Conservation (phyloP, 2,797 vertebrate species). For the Gallinago solitaria region DNA sequence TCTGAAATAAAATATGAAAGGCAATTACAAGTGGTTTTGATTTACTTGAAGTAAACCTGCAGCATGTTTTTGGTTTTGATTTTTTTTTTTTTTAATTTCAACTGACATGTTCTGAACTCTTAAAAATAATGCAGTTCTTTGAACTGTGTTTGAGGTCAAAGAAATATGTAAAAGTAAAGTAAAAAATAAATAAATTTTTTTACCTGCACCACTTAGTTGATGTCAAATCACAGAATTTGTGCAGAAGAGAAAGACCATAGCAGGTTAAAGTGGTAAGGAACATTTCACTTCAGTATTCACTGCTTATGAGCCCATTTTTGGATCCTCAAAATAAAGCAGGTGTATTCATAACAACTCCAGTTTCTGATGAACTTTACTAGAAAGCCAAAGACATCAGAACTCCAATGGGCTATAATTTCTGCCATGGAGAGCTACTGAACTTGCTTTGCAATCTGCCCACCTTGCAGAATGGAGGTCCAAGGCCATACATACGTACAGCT, state of each 20-base stretch:
- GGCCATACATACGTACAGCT: rapidly evolving
- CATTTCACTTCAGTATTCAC: background rate
- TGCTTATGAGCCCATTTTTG: background rate
- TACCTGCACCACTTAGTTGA: background rate
- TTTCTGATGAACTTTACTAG: background rate
- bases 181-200: background rate
- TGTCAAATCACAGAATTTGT: constrained; percentile 1
- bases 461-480: background rate
- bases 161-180: background rate
- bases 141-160: constrained; percentile 2
- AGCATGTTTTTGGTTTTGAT: background rate
- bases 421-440: background rate
- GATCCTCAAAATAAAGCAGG: background rate
- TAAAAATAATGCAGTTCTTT: constrained; percentile 20
- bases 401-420: background rate
- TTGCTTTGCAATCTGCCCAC: background rate
- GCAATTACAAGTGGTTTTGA: constrained; percentile 14
- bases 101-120: background rate
- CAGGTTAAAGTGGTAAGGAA: background rate
- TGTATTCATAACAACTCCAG: background rate
- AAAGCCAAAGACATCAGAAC: background rate
- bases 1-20: constrained; percentile 30
- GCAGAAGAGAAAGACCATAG: background rate
- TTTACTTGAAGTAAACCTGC: constrained; percentile 30
- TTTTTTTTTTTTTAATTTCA: background rate